phyloP scores from a whole-genome alignment of 2,797 vertebrate species.

The Tenualosa ilisha region DNA sequence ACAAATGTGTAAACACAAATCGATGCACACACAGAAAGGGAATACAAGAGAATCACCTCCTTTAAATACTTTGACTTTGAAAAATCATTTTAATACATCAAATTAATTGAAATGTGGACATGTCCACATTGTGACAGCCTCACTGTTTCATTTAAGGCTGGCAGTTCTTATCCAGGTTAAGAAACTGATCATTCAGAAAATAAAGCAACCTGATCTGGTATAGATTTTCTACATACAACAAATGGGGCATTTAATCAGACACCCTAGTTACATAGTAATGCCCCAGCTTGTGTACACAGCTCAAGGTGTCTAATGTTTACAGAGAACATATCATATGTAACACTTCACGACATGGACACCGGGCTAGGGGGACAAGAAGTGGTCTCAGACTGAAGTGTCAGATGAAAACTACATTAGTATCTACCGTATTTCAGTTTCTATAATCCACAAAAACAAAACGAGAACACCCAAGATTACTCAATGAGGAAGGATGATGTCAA shows the following conservation, averaged over 20 bases:
- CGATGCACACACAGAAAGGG: slow-evolving; percentile 21
- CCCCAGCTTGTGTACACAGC: slow-evolving; percentile 14
- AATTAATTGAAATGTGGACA: background rate
- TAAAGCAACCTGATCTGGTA: background rate
- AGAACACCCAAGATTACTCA: background rate
- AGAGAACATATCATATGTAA: slow-evolving; percentile 15
- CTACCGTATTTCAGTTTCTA: background rate
- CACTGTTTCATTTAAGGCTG: background rate
- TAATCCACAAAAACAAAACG: background rate
- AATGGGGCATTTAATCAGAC: background rate
- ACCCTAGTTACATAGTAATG: background rate
- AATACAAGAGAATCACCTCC: background rate
- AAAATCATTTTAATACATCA: no score
- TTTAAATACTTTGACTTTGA: background rate
- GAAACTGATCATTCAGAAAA: background rate
- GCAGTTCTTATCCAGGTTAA: background rate
- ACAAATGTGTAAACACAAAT: slow-evolving; percentile 32
- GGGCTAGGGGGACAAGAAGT: background rate
- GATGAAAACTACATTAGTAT: no score
- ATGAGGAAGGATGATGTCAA: slow-evolving; percentile 1
- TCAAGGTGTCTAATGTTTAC: slow-evolving; percentile 42
- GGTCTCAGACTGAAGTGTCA: background rate
- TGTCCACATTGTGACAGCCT: background rate
- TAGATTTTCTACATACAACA: background rate
- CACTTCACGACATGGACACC: background rate